Percentiles rank a stretch among this genome's conserved stretches.
Evolutionary conservation across 2,113 vertebrate genomes (phyloP).

Genomic region (Eonycteris spelaea): DNA sequence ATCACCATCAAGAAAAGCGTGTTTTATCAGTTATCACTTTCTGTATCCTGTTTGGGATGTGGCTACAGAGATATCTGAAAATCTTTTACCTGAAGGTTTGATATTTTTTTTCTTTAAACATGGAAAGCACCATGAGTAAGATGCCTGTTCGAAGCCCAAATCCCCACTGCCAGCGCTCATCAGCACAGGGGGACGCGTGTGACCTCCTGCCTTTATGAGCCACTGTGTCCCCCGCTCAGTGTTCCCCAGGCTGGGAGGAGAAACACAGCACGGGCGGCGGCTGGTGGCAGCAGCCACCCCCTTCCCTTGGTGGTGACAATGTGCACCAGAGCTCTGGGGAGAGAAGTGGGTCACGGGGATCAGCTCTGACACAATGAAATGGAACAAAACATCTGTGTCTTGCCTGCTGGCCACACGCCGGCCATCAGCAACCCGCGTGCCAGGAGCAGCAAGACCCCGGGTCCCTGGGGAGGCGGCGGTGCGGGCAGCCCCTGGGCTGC

Average conservation of each 20-base stretch:
- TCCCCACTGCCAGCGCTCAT: rapidly evolving
- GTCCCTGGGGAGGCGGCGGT: too few relatives aligned
- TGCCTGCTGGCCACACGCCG: not conserved
- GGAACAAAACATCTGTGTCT: rapidly evolving
- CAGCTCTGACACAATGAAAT: not conserved
- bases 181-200: not conserved
- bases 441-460: rapidly evolving
- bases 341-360: slow-evolving; percentile 58
- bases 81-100: not conserved
- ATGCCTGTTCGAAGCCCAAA: not conserved
- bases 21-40: not conserved
- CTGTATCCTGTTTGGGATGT: not conserved
- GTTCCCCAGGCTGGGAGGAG: not conserved
- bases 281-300: not conserved
- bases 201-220: not conserved
- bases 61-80: not conserved
- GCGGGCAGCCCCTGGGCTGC: rapidly evolving
- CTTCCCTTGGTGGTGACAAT: not conserved
- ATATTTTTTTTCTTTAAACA: not conserved
- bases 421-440: not conserved
- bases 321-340: not conserved
- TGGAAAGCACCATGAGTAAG: not conserved
- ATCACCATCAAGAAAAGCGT: not conserved
- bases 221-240: rapidly evolving
- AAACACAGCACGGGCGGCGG: not conserved